Evolutionary conservation across 2,797 vertebrate genomes (phyloP).

Genomic region (Botia kubotai): DNA sequence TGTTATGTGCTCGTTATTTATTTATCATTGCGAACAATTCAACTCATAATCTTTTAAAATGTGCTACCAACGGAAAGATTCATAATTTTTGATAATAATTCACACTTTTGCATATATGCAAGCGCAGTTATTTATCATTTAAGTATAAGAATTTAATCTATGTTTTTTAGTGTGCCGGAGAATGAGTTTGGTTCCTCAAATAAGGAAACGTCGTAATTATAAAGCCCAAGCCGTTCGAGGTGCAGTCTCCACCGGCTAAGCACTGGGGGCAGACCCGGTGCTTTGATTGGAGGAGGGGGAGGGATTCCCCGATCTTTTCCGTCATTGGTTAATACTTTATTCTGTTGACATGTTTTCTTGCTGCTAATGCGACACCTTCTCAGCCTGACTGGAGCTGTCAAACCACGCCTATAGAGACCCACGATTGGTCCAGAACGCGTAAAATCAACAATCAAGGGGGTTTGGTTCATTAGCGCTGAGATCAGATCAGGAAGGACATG

Average conservation of each 20-base stretch:
- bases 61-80: not conserved
- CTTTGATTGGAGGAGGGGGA: conserved; percentile 83
- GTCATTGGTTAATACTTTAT: conserved; percentile 99
- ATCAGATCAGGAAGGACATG: conserved; percentile 94
- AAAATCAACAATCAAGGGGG: conserved; percentile 99
- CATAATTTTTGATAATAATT: not conserved
- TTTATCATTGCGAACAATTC: conserved; percentile 6
- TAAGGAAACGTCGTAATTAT: not conserved
- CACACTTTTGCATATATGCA: conserved; percentile 11
- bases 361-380: conserved; percentile 96
- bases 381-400: conserved; percentile 92
- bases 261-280: conserved; percentile 80
- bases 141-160: no score
- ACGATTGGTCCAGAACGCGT: conserved; percentile 99
- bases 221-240: conserved; percentile 76
- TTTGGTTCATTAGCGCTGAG: conserved; percentile 95
- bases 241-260: conserved; percentile 79
- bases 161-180: conserved; percentile 43
- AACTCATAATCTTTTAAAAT: conserved; percentile 31
- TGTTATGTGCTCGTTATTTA: conserved; percentile 3
- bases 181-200: conserved; percentile 68
- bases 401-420: conserved; percentile 96
- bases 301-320: conserved; percentile 88
- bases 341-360: conserved; percentile 99
- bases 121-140: not conserved